Evolutionary conservation across 92 coral and sea anemone species (phyloP), one percentile per base, ranked within the genome.

Genomic region (Bergia puertoricense): DNA sequence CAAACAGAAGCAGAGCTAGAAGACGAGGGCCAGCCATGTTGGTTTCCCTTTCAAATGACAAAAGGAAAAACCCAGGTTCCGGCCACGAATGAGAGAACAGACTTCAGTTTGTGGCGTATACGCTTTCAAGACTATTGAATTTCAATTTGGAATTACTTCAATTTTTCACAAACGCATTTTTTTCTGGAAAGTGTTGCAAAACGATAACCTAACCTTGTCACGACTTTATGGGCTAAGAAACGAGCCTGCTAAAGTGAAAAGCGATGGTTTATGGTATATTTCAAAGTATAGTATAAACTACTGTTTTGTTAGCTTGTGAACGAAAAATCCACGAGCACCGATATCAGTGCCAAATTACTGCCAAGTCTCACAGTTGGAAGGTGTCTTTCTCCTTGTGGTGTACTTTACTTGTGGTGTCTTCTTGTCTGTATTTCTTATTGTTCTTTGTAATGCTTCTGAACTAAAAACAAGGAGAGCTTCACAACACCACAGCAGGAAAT

Each of bases 121-220:
- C 44, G 10, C 44, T 79, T 79, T 50, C 82, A 48, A 16, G 82
- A 79, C 82, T 79, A 79, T 79, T 79, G 38, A 22, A 50, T 79
- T 79, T 79, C 82, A 79, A 46, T 23, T 51, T 79, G 82, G 82
- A 79, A 79, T 50, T 48, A 10, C 65, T 50, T 79, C 82, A 79
- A 79, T 10, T 46, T 8, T 37, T 11, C 4, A 79, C 44, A 79
- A 16, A 20, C 11, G 15, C 0, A 36, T 37, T 73, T 8, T 20
- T 73, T 6, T 73, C 15, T 73, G 44, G 20, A 73, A 14, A 73
- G 8, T 37, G 15, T 73, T 37, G 75, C 59, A 43, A n/a, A 44
- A 22, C 51, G 43, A 16, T 48, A 30, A 30, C 30, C 30, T 14
- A 8, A 6, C 40, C 23, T 79, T 15, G 18, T 79, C 11, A 22